Evolutionary conservation across 2,113 vertebrate species (phyloP), one percentile per base, ranked within the genome.

Genomic region (Ceratotherium simum): DNA sequence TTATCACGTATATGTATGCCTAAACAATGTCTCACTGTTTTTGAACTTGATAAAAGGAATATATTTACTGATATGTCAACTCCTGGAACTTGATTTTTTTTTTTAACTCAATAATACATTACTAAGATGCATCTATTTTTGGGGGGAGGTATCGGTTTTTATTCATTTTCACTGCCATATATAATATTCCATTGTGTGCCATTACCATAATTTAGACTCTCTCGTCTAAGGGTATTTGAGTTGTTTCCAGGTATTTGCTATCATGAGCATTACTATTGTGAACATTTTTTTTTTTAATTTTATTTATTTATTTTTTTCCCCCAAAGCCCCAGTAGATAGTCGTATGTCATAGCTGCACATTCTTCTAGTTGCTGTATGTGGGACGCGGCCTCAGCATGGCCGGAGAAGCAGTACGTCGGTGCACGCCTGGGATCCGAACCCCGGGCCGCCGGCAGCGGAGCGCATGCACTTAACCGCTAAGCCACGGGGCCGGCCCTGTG

Each of bases 241-340:
- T 81, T 86, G 31, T 89, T 76, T 97, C 48, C 39, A 73, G 78
- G 16, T 96, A 75, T 70, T 91, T 89, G 12, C n/a, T 83, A 2
- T 94, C 27, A 36, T 67, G 46, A 78, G 23, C 27, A 29, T 95
- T 73, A 31, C 33, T 54, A 8, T 25, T 72, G 4, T 67, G 64
- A 95, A 60, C 86, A 64, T 93, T 92, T 75, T 84, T 75, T 42
- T 42, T 42, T 42, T 5, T 5, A 42, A 42, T 42, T 5, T 42
- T 42, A 42, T 42, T 42, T 42, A 42, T 5, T 42, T 42, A 39
- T 39, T 42, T 42, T 42, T 42, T 42, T 42, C 42, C 42, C 42
- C 42, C 42, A 42, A 42, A 42, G 42, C 42, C 42, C 42, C 42
- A 42, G 42, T 42, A 42, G 42, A 5, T 42, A 42, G 42, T 42